These are phyloP conservation scores for Willowsia nigromaculata DNA, from an alignment of 2,888 invertebrate species.

Conservation along the genomic window DNA sequence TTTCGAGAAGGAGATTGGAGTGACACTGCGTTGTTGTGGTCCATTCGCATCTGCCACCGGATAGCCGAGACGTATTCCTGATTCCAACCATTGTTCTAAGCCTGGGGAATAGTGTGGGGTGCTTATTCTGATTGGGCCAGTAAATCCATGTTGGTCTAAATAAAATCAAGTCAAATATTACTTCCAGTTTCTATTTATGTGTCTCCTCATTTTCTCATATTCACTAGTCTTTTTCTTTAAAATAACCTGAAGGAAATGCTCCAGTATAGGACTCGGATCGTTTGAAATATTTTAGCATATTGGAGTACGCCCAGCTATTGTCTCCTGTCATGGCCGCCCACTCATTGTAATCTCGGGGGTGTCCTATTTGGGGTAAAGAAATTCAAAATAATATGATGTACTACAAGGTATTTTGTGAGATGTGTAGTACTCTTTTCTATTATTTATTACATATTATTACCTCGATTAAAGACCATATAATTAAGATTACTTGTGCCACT, in stretches of 20 bases:
- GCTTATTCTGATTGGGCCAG: constrained; percentile 57
- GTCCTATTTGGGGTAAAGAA: too few species aligned
- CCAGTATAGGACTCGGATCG: constrained; percentile 44
- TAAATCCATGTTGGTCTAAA: constrained; percentile 64
- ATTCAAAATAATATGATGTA: too few species aligned
- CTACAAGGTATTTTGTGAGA: neutral
- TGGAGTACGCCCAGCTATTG: constrained; percentile 41
- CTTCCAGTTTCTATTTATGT: neutral
- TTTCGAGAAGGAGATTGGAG: neutral
- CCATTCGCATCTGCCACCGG: constrained; percentile 66
- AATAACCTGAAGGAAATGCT: constrained; percentile 40
- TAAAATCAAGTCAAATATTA: neutral
- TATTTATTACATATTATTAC: neutral
- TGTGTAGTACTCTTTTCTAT: too few species aligned
- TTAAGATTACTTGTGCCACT: constrained; percentile 47
- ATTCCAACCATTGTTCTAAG: constrained; percentile 44
- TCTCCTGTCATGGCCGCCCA: constrained; percentile 48
- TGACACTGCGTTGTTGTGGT: constrained; percentile 52
- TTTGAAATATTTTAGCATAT: constrained; percentile 50
- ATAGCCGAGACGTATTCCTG: constrained; percentile 63
- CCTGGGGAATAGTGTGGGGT: constrained; percentile 56
- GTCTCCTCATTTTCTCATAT: neutral
- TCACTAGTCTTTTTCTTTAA: neutral
- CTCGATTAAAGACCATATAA: constrained; percentile 46
- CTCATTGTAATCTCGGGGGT: constrained; percentile 46